Evolutionary conservation across 2,113 vertebrate genomes (phyloP).

Genomic region (Pedetes capensis): DNA sequence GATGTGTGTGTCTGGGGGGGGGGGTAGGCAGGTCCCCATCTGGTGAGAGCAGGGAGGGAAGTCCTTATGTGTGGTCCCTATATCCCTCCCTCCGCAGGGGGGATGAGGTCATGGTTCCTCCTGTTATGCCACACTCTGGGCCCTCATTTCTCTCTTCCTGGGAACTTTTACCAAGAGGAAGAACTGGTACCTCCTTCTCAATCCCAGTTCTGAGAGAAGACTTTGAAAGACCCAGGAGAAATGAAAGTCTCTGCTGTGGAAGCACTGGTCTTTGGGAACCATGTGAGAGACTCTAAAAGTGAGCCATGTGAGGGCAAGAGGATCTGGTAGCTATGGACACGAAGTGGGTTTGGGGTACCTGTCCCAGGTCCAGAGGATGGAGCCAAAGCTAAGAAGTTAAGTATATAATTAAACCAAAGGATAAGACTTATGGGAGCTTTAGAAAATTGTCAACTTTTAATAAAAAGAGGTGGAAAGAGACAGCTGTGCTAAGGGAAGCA

Average conservation of each 20-base stretch:
- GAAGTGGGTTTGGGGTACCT: background rate
- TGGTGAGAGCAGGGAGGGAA: background rate
- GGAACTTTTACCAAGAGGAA: constrained; percentile 16
- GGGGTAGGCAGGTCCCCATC: background rate
- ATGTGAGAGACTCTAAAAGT: background rate
- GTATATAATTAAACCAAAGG: background rate
- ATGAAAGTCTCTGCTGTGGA: background rate
- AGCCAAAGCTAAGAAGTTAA: background rate
- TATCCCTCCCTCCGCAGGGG: background rate
- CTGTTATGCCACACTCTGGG: background rate
- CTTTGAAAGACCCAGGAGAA: background rate
- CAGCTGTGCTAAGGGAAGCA: background rate
- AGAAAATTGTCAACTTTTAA: background rate
- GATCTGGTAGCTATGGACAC: background rate
- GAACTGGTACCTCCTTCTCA: background rate
- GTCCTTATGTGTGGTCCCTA: background rate
- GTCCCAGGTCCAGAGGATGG: background rate
- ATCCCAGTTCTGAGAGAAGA: constrained; percentile 21
- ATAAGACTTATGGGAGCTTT: background rate
- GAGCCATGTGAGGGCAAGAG: background rate
- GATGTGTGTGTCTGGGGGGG: no score
- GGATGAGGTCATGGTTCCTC: constrained; percentile 10
- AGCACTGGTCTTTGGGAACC: background rate
- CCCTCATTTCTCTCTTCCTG: constrained; percentile 28
- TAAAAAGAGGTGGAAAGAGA: background rate